Evolutionary conservation across 2,113 vertebrate species (phyloP), one percentile per base, ranked within the genome.

Genomic region (Pleuronectes platessa): DNA sequence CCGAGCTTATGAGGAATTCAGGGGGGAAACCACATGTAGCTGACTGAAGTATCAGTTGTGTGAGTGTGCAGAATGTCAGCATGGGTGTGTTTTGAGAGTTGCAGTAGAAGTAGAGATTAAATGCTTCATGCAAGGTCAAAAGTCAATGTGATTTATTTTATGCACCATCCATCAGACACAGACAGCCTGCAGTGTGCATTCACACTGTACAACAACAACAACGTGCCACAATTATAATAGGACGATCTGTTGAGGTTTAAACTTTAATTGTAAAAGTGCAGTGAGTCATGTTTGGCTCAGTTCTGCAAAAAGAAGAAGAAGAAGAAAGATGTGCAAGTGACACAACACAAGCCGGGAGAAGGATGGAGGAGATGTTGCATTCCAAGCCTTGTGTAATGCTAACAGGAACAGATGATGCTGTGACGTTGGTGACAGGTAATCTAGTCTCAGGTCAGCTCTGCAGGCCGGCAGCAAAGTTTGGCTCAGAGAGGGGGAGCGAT

Each of bases 391-490:
- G 77, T 84, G 68, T 62, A 78, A 78, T 67, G 35, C 61, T 72
- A 84, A 81, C 63, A 86, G 78, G 70, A 86, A 89, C 69, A 79
- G 89, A 89, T 85, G 81, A 92, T 76, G 55, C 66, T 61, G 84
- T 47, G 76, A 73, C 79, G 86, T 17, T n/a, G 51, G 68, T 79
- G 88, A 89, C 89, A 87, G 87, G 75, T 90, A 89, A 89, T 89
- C 81, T 71, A 66, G 70, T 82, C 68, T 81, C 27, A 54, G 89
- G 87, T 89, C 86, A 90, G 69, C 76, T 72, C 78, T 79, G 73
- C 78, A 79, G 83, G 61, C 84, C 77, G 76, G 76, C 83, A 78
- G 71, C 73, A 82, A 73, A 86, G 83, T 85, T 88, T 88, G 81
- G 85, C 84, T 83, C 67, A 54, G 42, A 73, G 76, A 81, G 40